Evolutionary conservation across 1,140 invertebrate genomes (phyloP).

Genomic region (Propsilocerus akamusi): DNA sequence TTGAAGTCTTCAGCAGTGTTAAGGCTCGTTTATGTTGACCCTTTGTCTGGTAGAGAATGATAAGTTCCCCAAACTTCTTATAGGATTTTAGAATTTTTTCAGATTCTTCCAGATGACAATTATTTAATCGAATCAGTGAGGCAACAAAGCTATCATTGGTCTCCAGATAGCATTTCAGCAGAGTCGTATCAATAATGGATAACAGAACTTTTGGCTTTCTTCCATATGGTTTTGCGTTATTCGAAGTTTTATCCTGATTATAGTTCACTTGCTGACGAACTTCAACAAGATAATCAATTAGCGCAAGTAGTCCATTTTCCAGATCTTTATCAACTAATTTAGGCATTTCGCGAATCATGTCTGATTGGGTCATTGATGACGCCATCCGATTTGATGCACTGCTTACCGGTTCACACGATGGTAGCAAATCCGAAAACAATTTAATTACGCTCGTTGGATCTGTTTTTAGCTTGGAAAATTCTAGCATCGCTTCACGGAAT

Average conservation of each 20-base stretch:
- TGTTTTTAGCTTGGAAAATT: constrained; percentile 74
- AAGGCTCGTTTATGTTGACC: constrained; percentile 82
- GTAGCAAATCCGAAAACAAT: constrained; percentile 76
- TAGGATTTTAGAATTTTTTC: constrained; percentile 73
- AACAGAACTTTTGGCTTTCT: constrained; percentile 40
- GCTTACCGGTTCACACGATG: constrained; percentile 30
- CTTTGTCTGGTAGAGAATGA: constrained; percentile 91
- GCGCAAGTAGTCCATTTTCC: constrained; percentile 70
- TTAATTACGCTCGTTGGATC: constrained; percentile 90
- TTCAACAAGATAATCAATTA: constrained; percentile 77
- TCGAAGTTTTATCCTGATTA: constrained; percentile 27
- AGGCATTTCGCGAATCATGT: constrained; percentile 19
- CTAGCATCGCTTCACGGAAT: constrained; percentile 76
- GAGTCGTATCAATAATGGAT: constrained; percentile 90
- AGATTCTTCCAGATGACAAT: constrained; percentile 87
- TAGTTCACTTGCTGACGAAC: constrained; percentile 41
- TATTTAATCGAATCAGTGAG: constrained; percentile 77
- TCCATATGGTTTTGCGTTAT: constrained; percentile 16
- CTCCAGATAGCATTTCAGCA: constrained; percentile 92
- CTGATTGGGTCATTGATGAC: not conserved
- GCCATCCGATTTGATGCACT: constrained; percentile 13
- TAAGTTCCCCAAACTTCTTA: constrained; percentile 81
- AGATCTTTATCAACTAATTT: constrained; percentile 66
- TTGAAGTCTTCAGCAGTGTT: constrained; percentile 66
- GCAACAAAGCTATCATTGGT: constrained; percentile 89